phyloP scores from a whole-genome alignment of 2,888 invertebrate genomes.

The Cepaea hortensis region DNA sequence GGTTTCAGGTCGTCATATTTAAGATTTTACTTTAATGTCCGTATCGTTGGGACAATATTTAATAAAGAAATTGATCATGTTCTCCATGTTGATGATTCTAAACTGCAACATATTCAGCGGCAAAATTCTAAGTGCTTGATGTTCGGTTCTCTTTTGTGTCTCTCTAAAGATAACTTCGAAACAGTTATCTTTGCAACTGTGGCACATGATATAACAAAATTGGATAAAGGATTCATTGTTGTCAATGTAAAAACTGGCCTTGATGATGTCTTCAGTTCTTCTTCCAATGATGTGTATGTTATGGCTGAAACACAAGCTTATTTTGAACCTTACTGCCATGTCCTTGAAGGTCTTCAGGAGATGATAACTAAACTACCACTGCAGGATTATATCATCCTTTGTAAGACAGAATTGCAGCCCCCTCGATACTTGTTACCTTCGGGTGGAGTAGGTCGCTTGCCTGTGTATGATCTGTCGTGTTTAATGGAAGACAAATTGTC shows the following conservation, averaged over 20 bases:
- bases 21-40: no score
- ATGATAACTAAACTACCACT: no score
- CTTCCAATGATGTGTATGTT: no score
- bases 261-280: no score
- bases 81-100: slow-evolving; percentile 38
- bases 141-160: slow-evolving; percentile 43
- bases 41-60: no score
- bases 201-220: no score
- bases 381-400: slow-evolving; percentile 24
- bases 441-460: slow-evolving; percentile 15
- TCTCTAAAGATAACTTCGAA: no score
- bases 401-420: slow-evolving; percentile 57
- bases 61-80: slow-evolving; percentile 36
- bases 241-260: no score
- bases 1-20: no score
- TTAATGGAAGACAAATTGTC: slow-evolving; percentile 11
- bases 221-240: no score
- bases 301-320: slow-evolving; percentile 68
- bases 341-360: slow-evolving; percentile 76
- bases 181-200: no score
- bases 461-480: not conserved
- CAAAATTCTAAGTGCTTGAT: slow-evolving; percentile 59
- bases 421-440: slow-evolving; percentile 59
- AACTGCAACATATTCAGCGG: slow-evolving; percentile 70
- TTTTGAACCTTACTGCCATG: slow-evolving; percentile 86